Conservation (phyloP, 2,113 vertebrate species). For the Caranx ignobilis region DNA sequence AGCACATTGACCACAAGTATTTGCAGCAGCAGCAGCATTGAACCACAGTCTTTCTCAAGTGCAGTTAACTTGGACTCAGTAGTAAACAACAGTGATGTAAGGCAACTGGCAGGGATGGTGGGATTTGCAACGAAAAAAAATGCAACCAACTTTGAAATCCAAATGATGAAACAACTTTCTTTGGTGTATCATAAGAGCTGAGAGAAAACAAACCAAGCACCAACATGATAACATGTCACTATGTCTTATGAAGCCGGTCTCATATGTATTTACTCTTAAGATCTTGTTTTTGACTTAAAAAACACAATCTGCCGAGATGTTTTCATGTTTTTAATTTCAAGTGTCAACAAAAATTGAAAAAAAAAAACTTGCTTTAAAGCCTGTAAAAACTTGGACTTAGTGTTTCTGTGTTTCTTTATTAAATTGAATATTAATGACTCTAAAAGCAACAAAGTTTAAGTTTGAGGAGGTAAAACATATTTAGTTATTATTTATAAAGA, state of each 20-base stretch:
- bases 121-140: not conserved
- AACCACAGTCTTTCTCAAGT: not conserved
- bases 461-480: not conserved
- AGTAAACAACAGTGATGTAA: not conserved
- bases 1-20: not conserved
- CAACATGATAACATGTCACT: not conserved
- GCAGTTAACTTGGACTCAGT: not conserved
- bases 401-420: not conserved
- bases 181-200: not conserved
- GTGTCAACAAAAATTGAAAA: not conserved
- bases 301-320: not conserved
- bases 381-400: not conserved
- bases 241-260: not conserved
- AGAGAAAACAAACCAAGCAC: not conserved
- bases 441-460: too few species aligned
- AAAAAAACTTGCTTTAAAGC: not conserved
- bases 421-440: not conserved
- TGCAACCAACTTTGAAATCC: not conserved
- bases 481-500: not conserved
- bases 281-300: slow-evolving; percentile 13
- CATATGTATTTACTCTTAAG: not conserved
- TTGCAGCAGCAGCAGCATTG: not conserved
- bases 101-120: not conserved
- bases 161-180: slow-evolving; percentile 2
- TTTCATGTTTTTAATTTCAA: not conserved